A percentile compares a stretch with the other conserved stretches of the same genome.
Evolutionary conservation across 2,888 invertebrate species (phyloP).

Genomic region (Camptogramma bilineatum): DNA sequence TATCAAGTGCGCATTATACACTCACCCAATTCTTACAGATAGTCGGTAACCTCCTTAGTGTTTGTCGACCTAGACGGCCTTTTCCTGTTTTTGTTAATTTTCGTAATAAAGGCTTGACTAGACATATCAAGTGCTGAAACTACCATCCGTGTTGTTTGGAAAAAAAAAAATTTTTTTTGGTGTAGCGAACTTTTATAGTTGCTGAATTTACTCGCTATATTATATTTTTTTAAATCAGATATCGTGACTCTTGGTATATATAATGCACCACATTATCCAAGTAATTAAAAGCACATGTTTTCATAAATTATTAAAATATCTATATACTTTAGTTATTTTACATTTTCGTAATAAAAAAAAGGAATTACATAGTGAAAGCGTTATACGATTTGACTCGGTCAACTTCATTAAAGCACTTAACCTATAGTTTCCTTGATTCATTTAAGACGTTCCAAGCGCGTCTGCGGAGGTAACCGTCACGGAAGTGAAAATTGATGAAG

Average conservation of each 20-base stretch:
- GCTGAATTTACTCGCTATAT: no score
- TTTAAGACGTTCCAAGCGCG: neutral
- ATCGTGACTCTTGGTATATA: no score
- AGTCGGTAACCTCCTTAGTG: slow-evolving; percentile 59
- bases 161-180: neutral
- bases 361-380: no score
- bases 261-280: neutral
- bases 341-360: no score
- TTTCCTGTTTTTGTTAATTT: slow-evolving; percentile 53
- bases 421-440: no score
- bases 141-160: neutral
- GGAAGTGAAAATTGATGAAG: no score
- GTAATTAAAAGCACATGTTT: no score
- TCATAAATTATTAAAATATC: no score
- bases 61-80: slow-evolving; percentile 57
- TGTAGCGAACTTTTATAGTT: neutral
- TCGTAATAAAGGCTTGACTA: slow-evolving; percentile 9
- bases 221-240: no score
- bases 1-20: slow-evolving; percentile 60
- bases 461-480: neutral
- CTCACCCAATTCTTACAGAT: slow-evolving; percentile 60
- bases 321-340: no score
- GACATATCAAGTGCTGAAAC: slow-evolving; percentile 5
- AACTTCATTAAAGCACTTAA: no score
- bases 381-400: no score